Conservation (phyloP, 1,140 invertebrate species). For the Brachionus plicatilis region DNA sequence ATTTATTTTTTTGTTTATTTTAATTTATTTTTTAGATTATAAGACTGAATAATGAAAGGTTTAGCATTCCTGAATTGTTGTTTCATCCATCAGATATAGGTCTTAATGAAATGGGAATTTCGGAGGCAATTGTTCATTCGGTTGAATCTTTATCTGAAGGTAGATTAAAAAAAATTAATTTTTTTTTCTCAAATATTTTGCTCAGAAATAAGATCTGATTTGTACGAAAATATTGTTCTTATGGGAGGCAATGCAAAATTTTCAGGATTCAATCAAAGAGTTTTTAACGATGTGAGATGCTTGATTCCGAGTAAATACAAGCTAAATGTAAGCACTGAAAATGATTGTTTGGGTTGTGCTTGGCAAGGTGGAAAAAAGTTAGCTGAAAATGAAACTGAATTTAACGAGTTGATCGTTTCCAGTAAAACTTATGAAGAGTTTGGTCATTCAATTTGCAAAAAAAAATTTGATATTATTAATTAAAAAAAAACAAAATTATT, state of each 20-base stretch:
- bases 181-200: background rate
- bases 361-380: constrained; percentile 79
- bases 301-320: constrained; percentile 70
- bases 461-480: constrained; percentile 62
- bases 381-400: constrained; percentile 65
- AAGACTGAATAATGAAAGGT: constrained; percentile 74
- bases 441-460: constrained; percentile 65
- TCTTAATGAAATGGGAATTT: constrained; percentile 85
- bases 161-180: constrained; percentile 3
- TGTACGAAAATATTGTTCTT: constrained; percentile 80
- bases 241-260: constrained; percentile 74
- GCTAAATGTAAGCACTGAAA: constrained; percentile 47
- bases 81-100: constrained; percentile 92
- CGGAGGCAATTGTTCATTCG: constrained; percentile 71
- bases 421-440: constrained; percentile 82
- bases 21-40: constrained; percentile 63
- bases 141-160: constrained; percentile 45
- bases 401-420: constrained; percentile 65
- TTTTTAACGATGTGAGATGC: constrained; percentile 70
- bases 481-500: background rate
- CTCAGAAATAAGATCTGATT: constrained; percentile 68
- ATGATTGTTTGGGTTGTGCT: constrained; percentile 71
- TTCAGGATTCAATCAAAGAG: constrained; percentile 73
- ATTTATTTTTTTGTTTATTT: constrained; percentile 5
- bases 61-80: constrained; percentile 85